These are phyloP conservation scores for Oncopodura yosiiana DNA, from an alignment of 1,140 invertebrate genomes.

Conservation along the genomic window DNA sequence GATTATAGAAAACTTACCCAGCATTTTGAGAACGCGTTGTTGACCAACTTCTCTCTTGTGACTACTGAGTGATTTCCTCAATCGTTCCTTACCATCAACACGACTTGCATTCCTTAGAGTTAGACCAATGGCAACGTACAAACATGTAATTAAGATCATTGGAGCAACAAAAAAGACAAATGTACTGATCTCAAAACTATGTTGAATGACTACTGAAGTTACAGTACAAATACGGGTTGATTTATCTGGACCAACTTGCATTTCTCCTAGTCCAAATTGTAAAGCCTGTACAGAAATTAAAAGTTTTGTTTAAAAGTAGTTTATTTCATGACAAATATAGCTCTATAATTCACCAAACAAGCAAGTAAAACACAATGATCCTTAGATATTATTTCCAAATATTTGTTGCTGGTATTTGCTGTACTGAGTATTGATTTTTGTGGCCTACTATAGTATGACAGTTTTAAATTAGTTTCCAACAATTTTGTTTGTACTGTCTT, in stretches of 20 bases:
- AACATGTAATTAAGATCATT: slow-evolving; percentile 71
- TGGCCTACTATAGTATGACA: too few relatives aligned
- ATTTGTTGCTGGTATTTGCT: too few relatives aligned
- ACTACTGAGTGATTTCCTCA: slow-evolving; percentile 32
- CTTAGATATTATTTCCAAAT: too few relatives aligned
- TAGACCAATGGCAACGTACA: slow-evolving; percentile 73
- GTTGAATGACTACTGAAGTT: slow-evolving; percentile 30
- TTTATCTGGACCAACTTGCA: slow-evolving; percentile 1
- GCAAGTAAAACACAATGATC: too few relatives aligned
- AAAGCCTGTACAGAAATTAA: slow-evolving; percentile 47
- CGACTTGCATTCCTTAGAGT: slow-evolving; percentile 48
- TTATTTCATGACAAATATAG: background rate
- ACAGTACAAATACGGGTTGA: slow-evolving; percentile 21
- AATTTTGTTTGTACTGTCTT: too few relatives aligned
- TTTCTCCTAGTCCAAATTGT: slow-evolving; percentile 40
- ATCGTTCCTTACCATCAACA: slow-evolving; percentile 33
- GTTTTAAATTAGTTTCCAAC: too few relatives aligned
- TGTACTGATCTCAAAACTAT: slow-evolving; percentile 64
- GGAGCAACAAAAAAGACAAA: slow-evolving; percentile 74
- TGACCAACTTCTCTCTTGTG: slow-evolving; percentile 34
- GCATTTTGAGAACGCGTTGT: slow-evolving; percentile 35
- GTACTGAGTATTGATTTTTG: too few relatives aligned
- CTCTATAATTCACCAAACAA: too few relatives aligned
- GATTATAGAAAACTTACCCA: slow-evolving; percentile 23
- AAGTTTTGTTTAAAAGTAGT: background rate